Base-by-base conservation (phyloP, 1,140 invertebrate genomes). In the Oppia nitens region DNA sequence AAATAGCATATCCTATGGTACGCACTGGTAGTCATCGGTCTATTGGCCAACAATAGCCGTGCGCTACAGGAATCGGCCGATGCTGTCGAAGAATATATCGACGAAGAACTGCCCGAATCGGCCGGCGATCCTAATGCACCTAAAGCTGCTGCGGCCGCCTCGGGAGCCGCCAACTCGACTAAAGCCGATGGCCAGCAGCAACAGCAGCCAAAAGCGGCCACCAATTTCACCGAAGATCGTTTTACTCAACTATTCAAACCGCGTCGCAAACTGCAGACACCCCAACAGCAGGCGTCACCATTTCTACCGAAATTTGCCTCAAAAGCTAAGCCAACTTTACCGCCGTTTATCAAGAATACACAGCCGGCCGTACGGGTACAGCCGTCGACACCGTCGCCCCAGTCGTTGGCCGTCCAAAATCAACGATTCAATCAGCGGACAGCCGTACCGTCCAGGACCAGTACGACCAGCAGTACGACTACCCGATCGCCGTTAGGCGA, bases 171-270 rank as follows among this genome's bases (percentile, higher is more conserved):
- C 32, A 40, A 40, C 14, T 24, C 21, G n/a, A 28, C n/a, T 51
- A 20, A 51, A 28, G 21, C n/a, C 4, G 24, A 57, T 24, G 9
- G 9, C 2, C 1, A 40, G 3, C 48, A 57, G 28, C n/a, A n/a
- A n/a, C n/a, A n/a, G n/a, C n/a, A n/a, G n/a, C n/a, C n/a, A n/a
- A n/a, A n/a, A n/a, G n/a, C n/a, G n/a, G n/a, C n/a, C n/a, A 57
- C 56, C 45, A 48, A 57, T 49, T 57, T 57, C n/a, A 50, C 25
- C 40, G 56, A 57, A 29, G 56, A 57, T n/a, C 56, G 56, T 17
- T 57, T 57, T 24, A 47, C 56, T 17, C 9, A 52, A 21, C 32
- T 57, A 20, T 57, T 57, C 50, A 45, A 40, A 27, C 6, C 12
- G 9, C 47, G 56, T 29, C 45, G 26, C 17, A 47, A 23, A 17